phyloP scores from a whole-genome alignment of 2,797 vertebrate species.

The Hozukius guyotensis region DNA sequence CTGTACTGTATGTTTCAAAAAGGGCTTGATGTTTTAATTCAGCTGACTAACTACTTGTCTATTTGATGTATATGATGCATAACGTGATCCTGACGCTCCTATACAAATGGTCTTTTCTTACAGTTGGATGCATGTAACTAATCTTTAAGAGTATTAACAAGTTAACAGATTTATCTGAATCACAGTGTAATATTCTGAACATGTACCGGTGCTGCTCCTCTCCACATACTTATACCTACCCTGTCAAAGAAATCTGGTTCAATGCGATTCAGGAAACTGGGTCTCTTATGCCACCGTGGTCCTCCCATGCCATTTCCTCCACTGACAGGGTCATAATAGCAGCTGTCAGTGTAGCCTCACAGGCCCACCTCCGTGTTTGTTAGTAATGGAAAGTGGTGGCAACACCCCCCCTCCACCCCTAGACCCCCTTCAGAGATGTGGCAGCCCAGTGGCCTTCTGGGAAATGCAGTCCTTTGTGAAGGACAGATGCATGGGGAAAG shows the following conservation, averaged over 20 bases:
- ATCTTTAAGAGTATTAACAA: conserved; percentile 37
- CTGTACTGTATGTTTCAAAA: conserved; percentile 8
- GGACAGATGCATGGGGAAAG: conserved; percentile 61
- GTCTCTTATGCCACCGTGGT: conserved; percentile 21
- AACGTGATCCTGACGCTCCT: conserved; percentile 5
- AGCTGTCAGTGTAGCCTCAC: conserved; percentile 63
- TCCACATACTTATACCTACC: conserved; percentile 4
- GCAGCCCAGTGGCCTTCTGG: conserved; percentile 62
- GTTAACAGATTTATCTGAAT: conserved; percentile 5
- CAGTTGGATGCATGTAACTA: conserved; percentile 61
- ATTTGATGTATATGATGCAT: conserved; percentile 22
- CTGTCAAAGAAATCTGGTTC: conserved; percentile 33
- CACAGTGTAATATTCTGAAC: conserved; percentile 8
- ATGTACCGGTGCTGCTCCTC: conserved; percentile 66
- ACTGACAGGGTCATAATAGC: conserved; percentile 71
- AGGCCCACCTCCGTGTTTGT: conserved; percentile 40
- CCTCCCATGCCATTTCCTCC: conserved; percentile 35
- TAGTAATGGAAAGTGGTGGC: conserved; percentile 38
- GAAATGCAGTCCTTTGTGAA: conserved; percentile 69
- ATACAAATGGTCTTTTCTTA: background rate
- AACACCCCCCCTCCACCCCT: background rate
- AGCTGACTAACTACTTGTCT: conserved; percentile 48
- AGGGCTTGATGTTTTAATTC: background rate
- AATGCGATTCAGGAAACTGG: conserved; percentile 16
- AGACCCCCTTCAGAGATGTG: conserved; percentile 33